Percentiles rank a stretch among this genome's conserved stretches.
Evolutionary conservation across 2,113 vertebrate genomes (phyloP).

Genomic region (Channa maculata): DNA sequence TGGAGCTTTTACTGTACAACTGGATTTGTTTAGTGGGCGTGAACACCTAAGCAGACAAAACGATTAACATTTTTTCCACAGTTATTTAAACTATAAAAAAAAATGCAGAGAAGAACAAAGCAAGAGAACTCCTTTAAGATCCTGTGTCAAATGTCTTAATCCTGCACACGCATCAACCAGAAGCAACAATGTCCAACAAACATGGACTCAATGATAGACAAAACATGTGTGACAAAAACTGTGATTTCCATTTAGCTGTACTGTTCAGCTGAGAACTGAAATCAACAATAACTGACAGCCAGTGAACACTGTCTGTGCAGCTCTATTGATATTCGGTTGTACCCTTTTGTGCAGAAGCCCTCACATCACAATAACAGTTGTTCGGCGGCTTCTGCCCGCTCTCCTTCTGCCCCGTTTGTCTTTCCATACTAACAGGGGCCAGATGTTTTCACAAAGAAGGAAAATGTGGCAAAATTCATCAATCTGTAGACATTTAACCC

Average conservation of each 20-base stretch:
- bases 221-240: background rate
- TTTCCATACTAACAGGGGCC: slow-evolving; percentile 37
- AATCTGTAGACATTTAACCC: background rate
- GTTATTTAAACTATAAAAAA: too few relatives aligned
- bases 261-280: background rate
- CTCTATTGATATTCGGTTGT: slow-evolving; percentile 59
- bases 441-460: slow-evolving; percentile 36
- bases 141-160: background rate
- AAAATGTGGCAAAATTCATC: background rate
- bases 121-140: background rate
- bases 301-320: slow-evolving; percentile 29
- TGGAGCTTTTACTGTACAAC: too few relatives aligned
- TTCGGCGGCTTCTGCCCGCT: slow-evolving; percentile 35
- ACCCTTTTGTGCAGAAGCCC: slow-evolving; percentile 15
- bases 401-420: slow-evolving; percentile 3
- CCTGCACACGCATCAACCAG: background rate
- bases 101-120: background rate
- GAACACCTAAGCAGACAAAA: too few relatives aligned
- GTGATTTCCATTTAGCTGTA: background rate
- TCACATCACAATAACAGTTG: slow-evolving; percentile 41
- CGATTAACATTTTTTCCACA: too few relatives aligned
- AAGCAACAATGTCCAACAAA: background rate
- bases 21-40: too few relatives aligned
- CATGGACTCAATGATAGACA: background rate
- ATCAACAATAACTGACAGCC: slow-evolving; percentile 31